Conservation (phyloP, 2,888 invertebrate genomes). For the Carterocephalus palaemon region DNA sequence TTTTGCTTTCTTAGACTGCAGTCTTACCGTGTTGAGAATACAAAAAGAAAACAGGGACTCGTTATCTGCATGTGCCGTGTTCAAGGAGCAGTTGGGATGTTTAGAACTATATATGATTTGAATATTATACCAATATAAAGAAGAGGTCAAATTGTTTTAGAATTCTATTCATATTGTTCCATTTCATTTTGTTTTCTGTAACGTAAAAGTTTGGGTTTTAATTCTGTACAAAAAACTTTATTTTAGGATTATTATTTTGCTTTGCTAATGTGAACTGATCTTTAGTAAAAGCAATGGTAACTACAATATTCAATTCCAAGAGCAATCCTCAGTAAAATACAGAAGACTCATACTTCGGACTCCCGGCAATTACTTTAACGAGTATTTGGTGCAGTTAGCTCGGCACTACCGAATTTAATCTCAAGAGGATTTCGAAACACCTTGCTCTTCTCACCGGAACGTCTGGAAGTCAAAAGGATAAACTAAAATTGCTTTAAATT, state of each 20-base stretch:
- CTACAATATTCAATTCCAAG: neutral
- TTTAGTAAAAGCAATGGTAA: too few species aligned
- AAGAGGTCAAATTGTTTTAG: too few species aligned
- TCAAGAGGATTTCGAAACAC: slow-evolving; percentile 21
- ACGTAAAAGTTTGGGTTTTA: too few species aligned
- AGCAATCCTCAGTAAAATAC: slow-evolving; percentile 5
- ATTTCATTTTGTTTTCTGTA: too few species aligned
- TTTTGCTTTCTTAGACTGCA: slow-evolving; percentile 13
- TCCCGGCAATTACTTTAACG: slow-evolving; percentile 23
- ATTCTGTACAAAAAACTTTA: too few species aligned
- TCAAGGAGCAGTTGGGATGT: neutral
- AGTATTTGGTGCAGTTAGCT: slow-evolving; percentile 18
- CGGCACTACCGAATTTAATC: slow-evolving; percentile 23
- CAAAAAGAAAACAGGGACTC: neutral
- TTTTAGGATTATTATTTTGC: too few species aligned
- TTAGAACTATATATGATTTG: neutral
- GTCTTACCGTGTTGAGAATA: neutral
- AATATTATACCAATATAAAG: too few species aligned
- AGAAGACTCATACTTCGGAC: slow-evolving; percentile 15
- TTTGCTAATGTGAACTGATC: too few species aligned
- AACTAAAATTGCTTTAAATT: slow-evolving; percentile 19
- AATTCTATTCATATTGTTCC: too few species aligned
- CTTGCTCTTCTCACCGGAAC: slow-evolving; percentile 18
- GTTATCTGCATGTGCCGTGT: slow-evolving; percentile 1
- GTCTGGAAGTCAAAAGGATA: slow-evolving; percentile 21